Conservation (phyloP, 2,888 invertebrate species). For the Parelbella ahira region DNA sequence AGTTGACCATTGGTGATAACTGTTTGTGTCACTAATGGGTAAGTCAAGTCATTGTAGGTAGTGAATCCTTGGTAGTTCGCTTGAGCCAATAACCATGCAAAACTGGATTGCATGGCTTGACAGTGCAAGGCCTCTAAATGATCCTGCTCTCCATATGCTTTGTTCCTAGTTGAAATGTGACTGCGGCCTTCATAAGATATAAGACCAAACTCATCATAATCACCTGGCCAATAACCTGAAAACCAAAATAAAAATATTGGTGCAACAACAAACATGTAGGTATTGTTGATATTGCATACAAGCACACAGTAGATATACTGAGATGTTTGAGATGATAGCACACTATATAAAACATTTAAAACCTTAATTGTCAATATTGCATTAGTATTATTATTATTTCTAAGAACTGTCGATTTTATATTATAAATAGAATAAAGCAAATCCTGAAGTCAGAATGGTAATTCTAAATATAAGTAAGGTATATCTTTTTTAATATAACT, state of each 20-base stretch:
- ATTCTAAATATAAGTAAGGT: too few species aligned
- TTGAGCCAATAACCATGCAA: constrained; percentile 88
- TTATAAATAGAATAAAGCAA: too few species aligned
- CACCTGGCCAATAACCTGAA: constrained; percentile 92
- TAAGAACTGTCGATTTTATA: too few species aligned
- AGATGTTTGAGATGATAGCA: too few species aligned
- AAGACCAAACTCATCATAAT: constrained; percentile 87
- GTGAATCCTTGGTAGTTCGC: constrained; percentile 94
- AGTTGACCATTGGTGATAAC: constrained; percentile 92
- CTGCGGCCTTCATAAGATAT: constrained; percentile 87
- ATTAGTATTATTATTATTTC: too few species aligned
- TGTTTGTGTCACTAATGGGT: constrained; percentile 94
- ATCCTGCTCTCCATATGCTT: constrained; percentile 76
- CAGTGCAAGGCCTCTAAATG: constrained; percentile 83
- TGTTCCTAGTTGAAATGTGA: constrained; percentile 72
- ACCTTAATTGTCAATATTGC: too few species aligned
- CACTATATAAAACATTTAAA: too few species aligned
- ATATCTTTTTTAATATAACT: too few species aligned
- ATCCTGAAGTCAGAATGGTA: too few species aligned
- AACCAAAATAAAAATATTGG: constrained; percentile 31
- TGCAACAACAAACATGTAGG: too few species aligned
- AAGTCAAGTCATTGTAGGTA: constrained; percentile 93
- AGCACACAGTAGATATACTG: too few species aligned
- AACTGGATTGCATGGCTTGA: constrained; percentile 89
- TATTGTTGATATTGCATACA: too few species aligned